Evolutionary conservation across 2,888 invertebrate genomes (phyloP), one percentile per base, ranked within the genome.

Genomic region (Baccha elongata): DNA sequence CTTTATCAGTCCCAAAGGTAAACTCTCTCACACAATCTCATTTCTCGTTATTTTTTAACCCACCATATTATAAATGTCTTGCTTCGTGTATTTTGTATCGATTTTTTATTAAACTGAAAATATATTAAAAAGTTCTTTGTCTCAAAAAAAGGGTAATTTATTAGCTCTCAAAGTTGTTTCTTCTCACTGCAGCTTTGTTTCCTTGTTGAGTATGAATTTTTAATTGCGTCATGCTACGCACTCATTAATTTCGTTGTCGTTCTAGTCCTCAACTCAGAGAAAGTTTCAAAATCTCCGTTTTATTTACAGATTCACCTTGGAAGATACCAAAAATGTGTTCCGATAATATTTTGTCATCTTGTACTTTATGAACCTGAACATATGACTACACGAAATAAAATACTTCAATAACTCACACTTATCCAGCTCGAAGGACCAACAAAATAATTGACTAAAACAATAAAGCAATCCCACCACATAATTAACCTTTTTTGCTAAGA

Each of bases 101-200:
- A 80, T 69, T 69, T 52, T 69, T 65, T 62, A 80, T 69, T 75
- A 65, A 55, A 58, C n/a, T 10, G 37, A 23, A 65, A 69, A 65
- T 44, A 48, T 67, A 65, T 58, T 64, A 64, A 69, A 75, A 69
- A 69, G 55, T 80, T 64, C 58, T 50, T 42, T 40, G 46, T 26
- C 32, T 35, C 55, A 42, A 64, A 74, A 60, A 48, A 35, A 52
- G 60, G 52, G 55, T 23, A 42, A 69, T 68, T 60, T 53, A 73
- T 60, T 52, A 23, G 6, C 29, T 62, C 26, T 44, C 46, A 37
- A 42, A 50, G 60, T 52, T 21, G n/a, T 42, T 21, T 29, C 23
- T 15, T 15, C 10, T n/a, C 50, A 10, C 35, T 52, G 40, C 15
- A 68, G 40, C 42, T 35, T 64, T 69, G 50, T 79, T 29, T 78